These are phyloP conservation scores for Aldabrachelys gigantea DNA, from an alignment of 2,113 vertebrate genomes.

Conservation along the genomic window DNA sequence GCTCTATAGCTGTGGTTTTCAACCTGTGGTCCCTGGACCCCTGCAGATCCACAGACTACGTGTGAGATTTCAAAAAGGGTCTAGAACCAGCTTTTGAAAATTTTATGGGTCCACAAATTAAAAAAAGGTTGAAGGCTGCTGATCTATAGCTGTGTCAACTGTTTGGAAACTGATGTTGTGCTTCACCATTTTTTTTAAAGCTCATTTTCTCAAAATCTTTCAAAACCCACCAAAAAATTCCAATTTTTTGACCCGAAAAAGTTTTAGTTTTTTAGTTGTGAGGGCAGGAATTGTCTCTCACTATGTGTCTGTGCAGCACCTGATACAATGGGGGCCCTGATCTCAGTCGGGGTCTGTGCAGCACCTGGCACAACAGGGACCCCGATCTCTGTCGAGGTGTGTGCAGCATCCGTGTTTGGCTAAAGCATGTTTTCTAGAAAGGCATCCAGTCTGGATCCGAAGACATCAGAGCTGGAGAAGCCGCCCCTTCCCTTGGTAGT, in stretches of 20 bases:
- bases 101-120: no score
- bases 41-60: no score
- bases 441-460: not conserved
- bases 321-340: not conserved
- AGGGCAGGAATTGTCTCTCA: not conserved
- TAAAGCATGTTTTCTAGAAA: not conserved
- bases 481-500: not conserved
- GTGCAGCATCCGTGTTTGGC: not conserved
- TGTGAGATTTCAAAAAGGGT: no score
- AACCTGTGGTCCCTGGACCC: no score
- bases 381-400: not conserved
- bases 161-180: not conserved
- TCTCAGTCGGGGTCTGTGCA: not conserved
- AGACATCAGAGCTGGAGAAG: not conserved
- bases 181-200: not conserved
- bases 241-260: not conserved
- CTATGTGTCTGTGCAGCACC: not conserved
- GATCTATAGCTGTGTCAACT: not conserved
- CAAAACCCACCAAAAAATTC: not conserved
- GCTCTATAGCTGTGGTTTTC: no score
- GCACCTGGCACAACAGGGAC: not conserved
- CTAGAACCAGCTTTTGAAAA: no score
- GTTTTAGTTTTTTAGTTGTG: not conserved
- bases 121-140: not conserved
- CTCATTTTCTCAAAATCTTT: not conserved